Evolutionary conservation across 2,113 vertebrate genomes (phyloP).

Genomic region (pig (Sus scrofa)): T2T-Sscrofa CM000817.6:91553001-91553500

Average conservation of each 20-base stretch:
- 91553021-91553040: neutral
- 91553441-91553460: no score
- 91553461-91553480: no score
- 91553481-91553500: neutral
- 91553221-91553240: neutral
- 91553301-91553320: no score
- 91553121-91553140: neutral
- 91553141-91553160: neutral
- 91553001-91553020: neutral
- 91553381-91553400: no score
- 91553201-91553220: neutral
- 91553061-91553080: neutral
- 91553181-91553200: neutral
- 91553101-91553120: fast-evolving
- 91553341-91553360: no score
- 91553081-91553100: neutral
- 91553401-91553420: no score
- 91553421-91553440: no score
- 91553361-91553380: no score
- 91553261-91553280: no score
- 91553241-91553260: neutral
- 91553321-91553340: no score
- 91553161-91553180: neutral
- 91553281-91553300: no score
- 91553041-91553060: neutral